These are phyloP conservation scores for Caenorhabditis brenneri DNA, from an alignment of 1,140 invertebrate genomes.

Conservation along the genomic window DNA sequence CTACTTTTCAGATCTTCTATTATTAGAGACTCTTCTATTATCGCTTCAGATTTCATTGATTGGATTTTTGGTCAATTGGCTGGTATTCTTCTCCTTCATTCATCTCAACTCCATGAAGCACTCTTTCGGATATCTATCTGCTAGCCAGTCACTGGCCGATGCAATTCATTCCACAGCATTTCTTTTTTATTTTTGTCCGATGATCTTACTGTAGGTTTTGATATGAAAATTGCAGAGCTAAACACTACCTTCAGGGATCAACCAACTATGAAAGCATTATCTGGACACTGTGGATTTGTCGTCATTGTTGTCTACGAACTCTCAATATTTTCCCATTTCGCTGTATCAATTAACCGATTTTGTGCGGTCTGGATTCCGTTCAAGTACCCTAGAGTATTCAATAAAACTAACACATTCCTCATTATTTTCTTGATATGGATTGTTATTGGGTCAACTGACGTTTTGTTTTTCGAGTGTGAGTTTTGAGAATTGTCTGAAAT, in stretches of 20 bases:
- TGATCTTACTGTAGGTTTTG: background rate
- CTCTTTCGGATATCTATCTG: background rate
- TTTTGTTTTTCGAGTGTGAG: no score
- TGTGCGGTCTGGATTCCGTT: background rate
- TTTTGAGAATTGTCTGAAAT: no score
- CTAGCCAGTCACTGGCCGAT: no score
- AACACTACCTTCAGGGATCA: no score
- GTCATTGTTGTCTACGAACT: background rate
- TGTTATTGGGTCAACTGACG: no score
- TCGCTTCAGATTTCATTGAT: background rate
- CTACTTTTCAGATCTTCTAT: no score
- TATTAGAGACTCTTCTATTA: no score
- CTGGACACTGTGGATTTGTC: no score
- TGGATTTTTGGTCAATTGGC: background rate
- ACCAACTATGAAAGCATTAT: no score
- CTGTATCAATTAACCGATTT: background rate
- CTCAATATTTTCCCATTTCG: background rate
- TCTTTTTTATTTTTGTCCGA: background rate
- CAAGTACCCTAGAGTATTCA: background rate
- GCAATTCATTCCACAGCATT: background rate
- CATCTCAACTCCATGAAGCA: background rate
- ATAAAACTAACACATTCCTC: background rate
- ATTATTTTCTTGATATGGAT: background rate
- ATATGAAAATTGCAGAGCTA: no score
- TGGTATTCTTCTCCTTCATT: background rate